phyloP scores from a whole-genome alignment of 2,797 vertebrate genomes.

The Neostethus bicornis region DNA sequence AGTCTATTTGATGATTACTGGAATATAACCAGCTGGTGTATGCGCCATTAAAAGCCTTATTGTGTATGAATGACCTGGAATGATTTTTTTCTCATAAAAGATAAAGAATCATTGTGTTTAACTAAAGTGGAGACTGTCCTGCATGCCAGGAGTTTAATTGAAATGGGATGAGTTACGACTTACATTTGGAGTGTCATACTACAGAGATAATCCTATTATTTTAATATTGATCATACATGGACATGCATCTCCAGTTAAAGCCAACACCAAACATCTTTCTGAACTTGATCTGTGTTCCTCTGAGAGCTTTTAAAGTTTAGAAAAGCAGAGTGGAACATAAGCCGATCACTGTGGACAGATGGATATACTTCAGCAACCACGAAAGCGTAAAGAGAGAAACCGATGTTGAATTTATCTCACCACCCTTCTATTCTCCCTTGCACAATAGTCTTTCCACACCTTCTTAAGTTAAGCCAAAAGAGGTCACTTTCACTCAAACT shows the following conservation, averaged over 20 bases:
- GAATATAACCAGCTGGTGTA: background rate
- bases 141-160: background rate
- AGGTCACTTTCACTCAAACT: constrained; percentile 31
- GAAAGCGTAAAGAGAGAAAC: background rate
- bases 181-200: background rate
- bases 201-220: background rate
- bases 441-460: constrained; percentile 19
- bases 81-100: background rate
- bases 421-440: constrained; percentile 31
- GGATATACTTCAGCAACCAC: constrained; percentile 25
- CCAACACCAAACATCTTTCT: background rate
- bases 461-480: constrained; percentile 19
- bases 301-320: constrained; percentile 3
- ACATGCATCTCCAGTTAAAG: constrained; percentile 10
- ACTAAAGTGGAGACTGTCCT: background rate
- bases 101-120: background rate
- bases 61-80: background rate
- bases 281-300: constrained; percentile 7
- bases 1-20: constrained; percentile 3
- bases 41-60: background rate
- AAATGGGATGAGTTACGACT: constrained; percentile 2
- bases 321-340: constrained; percentile 17
- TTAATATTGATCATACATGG: constrained; percentile 4
- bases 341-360: constrained; percentile 40
- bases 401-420: constrained; percentile 50